Evolutionary conservation across 2,888 invertebrate species (phyloP).

Genomic region (Horisme vitalbata): DNA sequence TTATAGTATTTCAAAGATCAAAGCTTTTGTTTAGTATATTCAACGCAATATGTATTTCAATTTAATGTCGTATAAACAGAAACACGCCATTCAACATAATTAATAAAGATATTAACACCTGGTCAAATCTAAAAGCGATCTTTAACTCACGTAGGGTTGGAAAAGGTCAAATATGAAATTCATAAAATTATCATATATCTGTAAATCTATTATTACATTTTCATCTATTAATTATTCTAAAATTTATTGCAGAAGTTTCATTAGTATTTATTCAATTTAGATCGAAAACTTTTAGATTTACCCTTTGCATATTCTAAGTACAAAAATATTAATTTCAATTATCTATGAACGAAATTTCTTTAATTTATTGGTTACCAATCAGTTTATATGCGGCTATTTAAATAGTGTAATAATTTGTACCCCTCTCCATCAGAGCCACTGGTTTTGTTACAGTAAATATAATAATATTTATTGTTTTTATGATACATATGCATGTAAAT

Average conservation of each 20-base stretch:
- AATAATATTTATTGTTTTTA: conserved; percentile 28
- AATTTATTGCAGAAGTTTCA: conserved; percentile 25
- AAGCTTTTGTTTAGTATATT: too few species aligned
- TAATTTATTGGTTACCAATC: conserved; percentile 44
- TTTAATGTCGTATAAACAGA: too few species aligned
- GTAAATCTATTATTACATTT: conserved; percentile 16
- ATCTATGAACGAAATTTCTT: conserved; percentile 52
- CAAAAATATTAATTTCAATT: conserved; percentile 79
- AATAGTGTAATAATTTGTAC: conserved; percentile 62
- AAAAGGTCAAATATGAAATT: background rate
- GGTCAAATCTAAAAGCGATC: conserved; percentile 28
- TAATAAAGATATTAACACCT: background rate
- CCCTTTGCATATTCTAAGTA: conserved; percentile 71
- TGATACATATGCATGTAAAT: conserved; percentile 38
- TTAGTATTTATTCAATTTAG: conserved; percentile 22
- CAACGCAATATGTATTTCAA: too few species aligned
- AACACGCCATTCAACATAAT: too few species aligned
- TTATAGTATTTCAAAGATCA: too few species aligned
- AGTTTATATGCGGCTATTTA: conserved; percentile 12
- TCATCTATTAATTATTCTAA: conserved; percentile 15
- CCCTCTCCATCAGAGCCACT: conserved; percentile 77
- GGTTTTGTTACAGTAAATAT: conserved; percentile 53
- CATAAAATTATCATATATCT: conserved; percentile 10
- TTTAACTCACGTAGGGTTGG: background rate
- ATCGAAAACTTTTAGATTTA: conserved; percentile 44